Conservation (phyloP, 2,888 invertebrate genomes). For the Polyploca ridens region DNA sequence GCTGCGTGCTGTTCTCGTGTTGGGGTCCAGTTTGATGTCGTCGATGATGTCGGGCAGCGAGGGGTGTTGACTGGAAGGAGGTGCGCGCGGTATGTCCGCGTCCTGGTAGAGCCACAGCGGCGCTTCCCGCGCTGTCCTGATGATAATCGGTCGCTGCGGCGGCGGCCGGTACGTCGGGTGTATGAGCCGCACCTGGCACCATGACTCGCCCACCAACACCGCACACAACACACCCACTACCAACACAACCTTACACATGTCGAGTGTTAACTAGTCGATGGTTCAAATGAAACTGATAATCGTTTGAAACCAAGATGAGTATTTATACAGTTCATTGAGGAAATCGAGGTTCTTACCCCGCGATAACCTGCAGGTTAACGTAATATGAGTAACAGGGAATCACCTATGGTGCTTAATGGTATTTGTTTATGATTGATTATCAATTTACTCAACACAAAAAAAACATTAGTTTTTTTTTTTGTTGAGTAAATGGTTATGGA, state of each 20-base stretch:
- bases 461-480: no score
- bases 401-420: not conserved
- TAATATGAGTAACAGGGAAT: not conserved
- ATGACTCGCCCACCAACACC: not conserved
- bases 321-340: constrained; percentile 10
- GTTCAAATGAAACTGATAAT: not conserved
- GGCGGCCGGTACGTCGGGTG: constrained; percentile 10
- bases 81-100: not conserved
- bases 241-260: not conserved
- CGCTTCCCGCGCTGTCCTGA: not conserved
- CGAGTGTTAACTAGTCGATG: not conserved
- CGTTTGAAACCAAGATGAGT: not conserved
- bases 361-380: constrained; percentile 7
- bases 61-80: not conserved
- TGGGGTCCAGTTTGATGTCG: constrained; percentile 9
- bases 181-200: not conserved
- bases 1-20: constrained; percentile 4
- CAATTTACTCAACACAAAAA: no score
- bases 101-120: constrained; percentile 6
- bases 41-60: not conserved
- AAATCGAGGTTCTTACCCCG: constrained; percentile 13
- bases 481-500: no score
- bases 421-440: not conserved
- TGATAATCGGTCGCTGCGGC: not conserved
- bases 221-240: not conserved